phyloP scores from a whole-genome alignment of 2,888 invertebrate species.

The Spodoptera exigua region DNA sequence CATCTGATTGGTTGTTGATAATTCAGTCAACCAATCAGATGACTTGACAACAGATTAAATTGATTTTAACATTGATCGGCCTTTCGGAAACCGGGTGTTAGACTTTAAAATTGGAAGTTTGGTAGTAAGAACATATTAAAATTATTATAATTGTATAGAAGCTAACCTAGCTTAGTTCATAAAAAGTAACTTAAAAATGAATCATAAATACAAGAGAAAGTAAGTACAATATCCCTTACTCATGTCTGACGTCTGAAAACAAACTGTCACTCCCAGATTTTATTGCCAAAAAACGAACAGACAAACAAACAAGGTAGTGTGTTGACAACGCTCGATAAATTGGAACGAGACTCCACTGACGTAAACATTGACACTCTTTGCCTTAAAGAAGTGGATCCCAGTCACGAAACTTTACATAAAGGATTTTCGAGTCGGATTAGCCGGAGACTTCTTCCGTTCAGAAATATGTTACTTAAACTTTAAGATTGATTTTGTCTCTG shows the following conservation, averaged over 20 bases:
- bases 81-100: too few relatives aligned
- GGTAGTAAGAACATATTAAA: too few relatives aligned
- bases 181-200: too few relatives aligned
- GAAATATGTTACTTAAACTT: not conserved
- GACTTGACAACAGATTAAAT: too few relatives aligned
- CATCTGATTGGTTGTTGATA: too few relatives aligned
- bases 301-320: constrained; percentile 12
- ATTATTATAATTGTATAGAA: too few relatives aligned
- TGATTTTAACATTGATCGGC: too few relatives aligned
- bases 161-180: too few relatives aligned
- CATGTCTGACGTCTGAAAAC: constrained; percentile 37
- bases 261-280: constrained; percentile 35
- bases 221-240: too few relatives aligned
- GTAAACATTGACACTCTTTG: constrained; percentile 23
- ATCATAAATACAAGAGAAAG: too few relatives aligned
- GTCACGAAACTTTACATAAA: constrained; percentile 11
- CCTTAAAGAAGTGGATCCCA: not conserved
- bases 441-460: not conserved
- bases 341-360: constrained; percentile 1
- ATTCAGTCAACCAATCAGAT: too few relatives aligned
- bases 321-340: constrained; percentile 35
- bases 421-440: not conserved
- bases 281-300: constrained; percentile 41
- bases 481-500: not conserved
- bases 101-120: too few relatives aligned